Evolutionary conservation across 2,113 vertebrate species (phyloP).

Genomic region (Prolemur simus): DNA sequence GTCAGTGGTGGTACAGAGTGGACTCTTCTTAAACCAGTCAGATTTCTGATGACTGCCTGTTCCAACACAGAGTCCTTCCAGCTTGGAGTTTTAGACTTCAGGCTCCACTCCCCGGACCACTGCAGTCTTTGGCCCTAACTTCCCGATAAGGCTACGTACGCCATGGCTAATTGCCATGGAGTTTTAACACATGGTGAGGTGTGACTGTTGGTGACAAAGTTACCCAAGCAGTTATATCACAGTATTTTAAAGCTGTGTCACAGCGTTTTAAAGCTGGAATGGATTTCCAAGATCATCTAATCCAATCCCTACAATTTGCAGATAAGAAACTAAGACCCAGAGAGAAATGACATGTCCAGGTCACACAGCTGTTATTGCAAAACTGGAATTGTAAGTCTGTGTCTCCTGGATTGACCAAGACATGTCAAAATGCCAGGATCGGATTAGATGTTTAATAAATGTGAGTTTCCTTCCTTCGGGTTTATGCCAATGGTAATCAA

Average conservation of each 20-base stretch:
- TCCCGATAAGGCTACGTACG: not conserved
- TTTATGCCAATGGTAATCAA: not conserved
- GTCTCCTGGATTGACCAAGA: not conserved
- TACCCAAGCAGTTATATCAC: not conserved
- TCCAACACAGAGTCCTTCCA: not conserved
- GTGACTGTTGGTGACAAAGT: not conserved
- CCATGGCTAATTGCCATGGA: not conserved
- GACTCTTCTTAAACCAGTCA: not conserved
- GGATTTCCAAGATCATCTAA: not conserved
- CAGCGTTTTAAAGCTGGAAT: not conserved
- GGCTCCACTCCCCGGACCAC: not conserved
- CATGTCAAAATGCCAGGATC: not conserved
- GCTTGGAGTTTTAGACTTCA: not conserved
- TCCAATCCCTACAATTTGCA: not conserved
- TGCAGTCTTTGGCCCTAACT: not conserved
- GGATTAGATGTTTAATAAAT: not conserved
- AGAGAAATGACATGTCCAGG: not conserved
- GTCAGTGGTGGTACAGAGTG: not conserved
- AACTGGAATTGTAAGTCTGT: not conserved
- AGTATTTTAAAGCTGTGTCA: not conserved
- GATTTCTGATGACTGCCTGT: not conserved
- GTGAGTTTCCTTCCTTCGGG: not conserved
- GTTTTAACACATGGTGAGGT: not conserved
- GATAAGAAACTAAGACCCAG: not conserved
- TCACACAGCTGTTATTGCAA: not conserved